Conservation (phyloP, 2,888 invertebrate genomes). For the Watsonalla cultraria region DNA sequence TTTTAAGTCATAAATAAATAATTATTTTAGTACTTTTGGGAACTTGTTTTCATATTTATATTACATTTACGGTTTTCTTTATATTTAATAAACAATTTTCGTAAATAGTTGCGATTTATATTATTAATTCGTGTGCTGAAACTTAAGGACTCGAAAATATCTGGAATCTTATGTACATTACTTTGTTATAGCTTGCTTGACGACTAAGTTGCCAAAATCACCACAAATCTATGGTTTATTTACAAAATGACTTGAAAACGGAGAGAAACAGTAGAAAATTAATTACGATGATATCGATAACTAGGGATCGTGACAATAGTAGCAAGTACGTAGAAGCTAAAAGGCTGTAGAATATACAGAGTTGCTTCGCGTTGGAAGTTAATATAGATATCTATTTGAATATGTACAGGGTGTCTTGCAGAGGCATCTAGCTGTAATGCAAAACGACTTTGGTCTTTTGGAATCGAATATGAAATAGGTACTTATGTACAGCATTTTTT, state of each 20-base stretch:
- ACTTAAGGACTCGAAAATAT: no score
- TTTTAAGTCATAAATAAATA: slow-evolving; percentile 26
- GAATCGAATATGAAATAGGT: neutral
- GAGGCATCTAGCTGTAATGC: slow-evolving; percentile 47
- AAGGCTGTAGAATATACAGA: slow-evolving; percentile 59
- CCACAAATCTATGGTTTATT: neutral
- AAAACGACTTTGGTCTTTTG: slow-evolving; percentile 3
- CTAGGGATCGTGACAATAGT: slow-evolving; percentile 75
- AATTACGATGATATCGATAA: slow-evolving; percentile 39
- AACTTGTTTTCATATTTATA: slow-evolving; percentile 21
- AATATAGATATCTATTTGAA: slow-evolving; percentile 32
- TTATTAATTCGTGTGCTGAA: no score
- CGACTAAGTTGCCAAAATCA: no score
- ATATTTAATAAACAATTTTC: slow-evolving; percentile 9
- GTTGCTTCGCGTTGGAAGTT: slow-evolving; percentile 51
- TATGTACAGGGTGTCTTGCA: slow-evolving; percentile 55
- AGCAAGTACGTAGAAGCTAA: slow-evolving; percentile 68
- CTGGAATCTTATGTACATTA: no score
- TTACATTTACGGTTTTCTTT: slow-evolving; percentile 14
- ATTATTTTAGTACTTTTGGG: slow-evolving; percentile 16
- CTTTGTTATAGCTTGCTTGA: no score
- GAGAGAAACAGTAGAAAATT: slow-evolving; percentile 20
- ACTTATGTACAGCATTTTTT: slow-evolving; percentile 2
- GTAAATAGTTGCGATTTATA: neutral
- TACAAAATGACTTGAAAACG: slow-evolving; percentile 12